Conservation (phyloP, 2,113 vertebrate species). For the Acanthisitta chloris region DNA sequence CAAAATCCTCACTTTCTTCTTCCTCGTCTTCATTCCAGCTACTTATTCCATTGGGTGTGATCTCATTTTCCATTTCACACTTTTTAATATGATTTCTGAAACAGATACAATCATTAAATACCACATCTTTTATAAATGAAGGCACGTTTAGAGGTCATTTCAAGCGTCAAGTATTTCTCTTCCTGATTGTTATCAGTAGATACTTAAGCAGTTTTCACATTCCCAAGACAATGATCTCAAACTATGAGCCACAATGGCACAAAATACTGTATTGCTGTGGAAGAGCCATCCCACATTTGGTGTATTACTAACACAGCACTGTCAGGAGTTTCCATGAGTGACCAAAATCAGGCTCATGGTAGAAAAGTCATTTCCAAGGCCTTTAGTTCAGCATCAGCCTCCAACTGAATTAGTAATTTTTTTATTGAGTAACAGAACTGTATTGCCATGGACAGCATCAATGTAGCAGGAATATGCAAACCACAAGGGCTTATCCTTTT, state of each 20-base stretch:
- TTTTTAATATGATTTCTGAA: slow-evolving; percentile 85
- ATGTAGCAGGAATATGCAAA: not conserved
- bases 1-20: slow-evolving; percentile 41
- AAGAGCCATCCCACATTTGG: not conserved
- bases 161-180: not conserved
- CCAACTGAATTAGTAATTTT: not conserved
- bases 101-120: slow-evolving; percentile 27
- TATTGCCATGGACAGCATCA: not conserved
- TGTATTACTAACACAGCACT: not conserved
- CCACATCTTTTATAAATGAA: not conserved
- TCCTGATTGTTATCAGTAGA: not conserved
- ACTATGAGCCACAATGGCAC: not conserved
- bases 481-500: not conserved
- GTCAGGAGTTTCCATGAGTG: not conserved
- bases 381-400: not conserved
- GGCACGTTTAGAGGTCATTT: not conserved
- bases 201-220: not conserved
- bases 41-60: slow-evolving; percentile 76
- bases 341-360: not conserved
- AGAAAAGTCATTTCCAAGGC: not conserved
- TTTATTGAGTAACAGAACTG: not conserved
- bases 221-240: not conserved
- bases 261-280: not conserved
- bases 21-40: slow-evolving; percentile 72
- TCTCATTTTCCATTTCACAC: slow-evolving; percentile 69